Percentiles rank a stretch among this genome's conserved stretches.
Conservation (phyloP, 2,888 invertebrate genomes). For the Tipula helvola region DNA sequence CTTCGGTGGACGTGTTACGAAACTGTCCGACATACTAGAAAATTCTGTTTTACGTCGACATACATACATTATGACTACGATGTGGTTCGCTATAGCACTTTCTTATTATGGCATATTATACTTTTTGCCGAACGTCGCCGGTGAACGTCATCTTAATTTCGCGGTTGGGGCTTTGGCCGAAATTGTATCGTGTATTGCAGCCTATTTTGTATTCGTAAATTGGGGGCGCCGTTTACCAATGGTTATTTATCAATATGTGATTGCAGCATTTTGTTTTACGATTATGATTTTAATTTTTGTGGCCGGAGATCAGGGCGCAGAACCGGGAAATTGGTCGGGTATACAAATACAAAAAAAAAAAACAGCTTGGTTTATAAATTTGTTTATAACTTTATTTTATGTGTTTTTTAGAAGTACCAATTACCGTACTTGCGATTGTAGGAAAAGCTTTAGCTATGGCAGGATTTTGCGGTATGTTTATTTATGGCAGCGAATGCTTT, state of each 20-base stretch:
- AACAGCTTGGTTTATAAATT: too few species aligned
- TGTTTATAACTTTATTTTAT: too few species aligned
- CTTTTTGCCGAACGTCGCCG: slow-evolving; percentile 32
- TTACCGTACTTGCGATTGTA: slow-evolving; percentile 24
- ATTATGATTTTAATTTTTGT: slow-evolving; percentile 26
- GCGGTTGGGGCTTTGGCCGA: slow-evolving; percentile 38
- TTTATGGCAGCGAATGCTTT: slow-evolving; percentile 32
- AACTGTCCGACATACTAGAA: slow-evolving; percentile 14
- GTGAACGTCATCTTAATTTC: slow-evolving; percentile 37
- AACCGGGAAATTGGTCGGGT: background rate
- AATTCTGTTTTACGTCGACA: slow-evolving; percentile 18
- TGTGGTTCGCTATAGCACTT: slow-evolving; percentile 36
- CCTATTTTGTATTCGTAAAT: slow-evolving; percentile 29
- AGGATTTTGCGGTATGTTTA: slow-evolving; percentile 34
- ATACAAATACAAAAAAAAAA: background rate
- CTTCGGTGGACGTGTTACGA: background rate
- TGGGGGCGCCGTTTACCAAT: slow-evolving; percentile 36
- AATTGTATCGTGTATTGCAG: slow-evolving; percentile 31
- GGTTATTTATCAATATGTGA: slow-evolving; percentile 31
- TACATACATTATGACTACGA: slow-evolving; percentile 18
- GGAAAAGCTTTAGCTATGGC: slow-evolving; percentile 37
- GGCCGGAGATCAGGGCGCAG: background rate
- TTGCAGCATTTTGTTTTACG: slow-evolving; percentile 32
- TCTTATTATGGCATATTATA: slow-evolving; percentile 36
- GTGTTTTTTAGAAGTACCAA: background rate